Conservation (phyloP, 2,888 invertebrate species). For the Chrysolina haemoptera region DNA sequence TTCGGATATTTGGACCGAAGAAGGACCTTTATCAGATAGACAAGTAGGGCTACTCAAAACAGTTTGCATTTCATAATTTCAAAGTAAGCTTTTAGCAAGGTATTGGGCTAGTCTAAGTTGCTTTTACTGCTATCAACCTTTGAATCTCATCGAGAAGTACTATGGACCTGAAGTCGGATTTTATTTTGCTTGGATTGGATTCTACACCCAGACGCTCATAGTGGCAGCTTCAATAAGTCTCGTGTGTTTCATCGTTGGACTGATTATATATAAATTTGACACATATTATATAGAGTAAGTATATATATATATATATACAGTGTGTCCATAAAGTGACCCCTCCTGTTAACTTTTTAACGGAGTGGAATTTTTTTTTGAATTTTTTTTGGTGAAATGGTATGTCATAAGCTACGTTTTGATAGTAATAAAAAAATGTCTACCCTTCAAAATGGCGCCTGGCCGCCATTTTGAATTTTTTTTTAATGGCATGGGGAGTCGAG, state of each 20-base stretch:
- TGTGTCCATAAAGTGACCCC: no score
- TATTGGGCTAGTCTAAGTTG: conserved; percentile 74
- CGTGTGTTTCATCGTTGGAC: conserved; percentile 67
- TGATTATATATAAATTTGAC: conserved; percentile 42
- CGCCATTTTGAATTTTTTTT: no score
- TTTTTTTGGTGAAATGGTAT: no score
- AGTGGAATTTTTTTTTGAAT: no score
- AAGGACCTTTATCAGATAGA: conserved; percentile 63
- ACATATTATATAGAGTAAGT: conserved; percentile 44
- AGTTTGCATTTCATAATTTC: conserved; percentile 66
- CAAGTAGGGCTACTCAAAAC: conserved; percentile 74
- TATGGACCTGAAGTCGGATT: conserved; percentile 74
- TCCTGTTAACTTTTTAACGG: no score
- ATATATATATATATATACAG: no score
- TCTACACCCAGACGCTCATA: conserved; percentile 71
- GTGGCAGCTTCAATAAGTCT: conserved; percentile 69
- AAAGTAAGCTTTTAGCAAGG: conserved; percentile 71
- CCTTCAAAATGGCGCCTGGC: no score
- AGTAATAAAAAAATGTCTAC: no score
- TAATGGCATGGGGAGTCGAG: no score
- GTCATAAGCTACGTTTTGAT: no score
- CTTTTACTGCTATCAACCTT: conserved; percentile 75
- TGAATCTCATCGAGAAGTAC: conserved; percentile 74
- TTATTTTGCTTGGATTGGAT: conserved; percentile 74
- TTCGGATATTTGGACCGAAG: conserved; percentile 58